Base-by-base conservation (phyloP, 2,113 vertebrate genomes). In the Tricholaema leucomelas region DNA sequence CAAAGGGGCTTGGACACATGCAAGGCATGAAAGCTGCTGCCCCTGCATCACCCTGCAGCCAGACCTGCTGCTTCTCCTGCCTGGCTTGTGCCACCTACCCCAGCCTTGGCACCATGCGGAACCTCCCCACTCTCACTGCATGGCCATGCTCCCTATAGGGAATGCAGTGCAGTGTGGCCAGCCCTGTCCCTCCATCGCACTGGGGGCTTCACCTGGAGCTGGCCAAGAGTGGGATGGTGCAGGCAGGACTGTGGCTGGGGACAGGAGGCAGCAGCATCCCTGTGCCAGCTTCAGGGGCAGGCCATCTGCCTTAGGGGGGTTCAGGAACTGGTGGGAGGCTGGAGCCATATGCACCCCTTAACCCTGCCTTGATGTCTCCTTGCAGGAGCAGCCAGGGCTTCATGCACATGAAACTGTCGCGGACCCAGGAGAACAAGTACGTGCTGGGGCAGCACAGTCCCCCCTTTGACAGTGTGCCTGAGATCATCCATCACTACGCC, bases 331-430 rank as follows among this genome's bases (percentile, higher is more conserved):
- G n/a, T 2, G 24, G 50, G n/a, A 40, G 23, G 19, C 36, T 5
- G 8, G 8, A 16, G 13, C 35, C 44, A 25, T 7, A 44, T n/a
- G 11, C 25, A 52, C 15, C 12, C 18, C 3, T 20, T 96, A 91
- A 97, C 40, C 12, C 28, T 63, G 54, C 48, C 69, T 93, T 31
- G 31, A 44, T 91, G 59, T 94, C 58, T 95, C 71, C 59, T 65
- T 54, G n/a, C 96, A 99, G 99, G 98, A 99, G 99, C 98, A 99
- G 98, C 95, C 99, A 99, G 93, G 99, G 99, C 91, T 99, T 99
- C 98, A 99, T 99, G 98, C 99, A 99, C 94, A 99, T 99, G 99
- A 99, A 99, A 91, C 98, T 99, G 87, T 98, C 98, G 0, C 97
- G 98, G 94, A 99, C 99, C 21, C 99, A 99, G 96, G 99, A 99